Conservation (phyloP, 2,113 vertebrate genomes). For the Brienomyrus longianalis region DNA sequence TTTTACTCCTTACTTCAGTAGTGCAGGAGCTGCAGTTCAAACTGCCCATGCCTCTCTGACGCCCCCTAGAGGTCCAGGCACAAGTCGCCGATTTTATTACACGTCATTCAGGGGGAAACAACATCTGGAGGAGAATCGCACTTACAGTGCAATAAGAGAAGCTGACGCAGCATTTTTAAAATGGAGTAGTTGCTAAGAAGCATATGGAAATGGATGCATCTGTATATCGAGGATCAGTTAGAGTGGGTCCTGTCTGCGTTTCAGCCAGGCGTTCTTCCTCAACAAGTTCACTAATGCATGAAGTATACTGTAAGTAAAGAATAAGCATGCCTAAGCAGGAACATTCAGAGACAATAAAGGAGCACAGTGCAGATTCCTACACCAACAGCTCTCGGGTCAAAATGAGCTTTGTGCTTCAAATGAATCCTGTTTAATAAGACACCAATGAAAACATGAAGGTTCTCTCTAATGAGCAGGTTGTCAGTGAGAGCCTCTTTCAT, state of each 20-base stretch:
- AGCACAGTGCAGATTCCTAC: not conserved
- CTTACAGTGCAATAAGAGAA: not conserved
- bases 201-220: not conserved
- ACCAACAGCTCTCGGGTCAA: not conserved
- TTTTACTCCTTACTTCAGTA: not conserved
- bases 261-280: not conserved
- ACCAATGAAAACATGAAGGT: not conserved
- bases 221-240: not conserved
- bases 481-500: constrained; percentile 2
- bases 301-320: not conserved
- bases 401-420: constrained; percentile 10
- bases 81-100: not conserved
- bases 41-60: not conserved
- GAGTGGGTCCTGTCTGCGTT: not conserved
- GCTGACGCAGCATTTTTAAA: not conserved
- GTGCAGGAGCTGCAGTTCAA: not conserved
- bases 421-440: constrained; percentile 11
- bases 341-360: not conserved
- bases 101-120: not conserved
- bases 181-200: not conserved
- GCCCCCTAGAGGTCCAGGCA: not conserved
- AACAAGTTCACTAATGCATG: not conserved
- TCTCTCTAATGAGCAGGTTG: constrained; percentile 18
- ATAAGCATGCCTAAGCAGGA: not conserved
- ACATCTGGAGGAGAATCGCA: not conserved